Percentiles rank a stretch among this genome's conserved stretches.
These are phyloP conservation scores for Pheosia gnoma DNA, from an alignment of 2,888 invertebrate genomes.

Conservation along the genomic window DNA sequence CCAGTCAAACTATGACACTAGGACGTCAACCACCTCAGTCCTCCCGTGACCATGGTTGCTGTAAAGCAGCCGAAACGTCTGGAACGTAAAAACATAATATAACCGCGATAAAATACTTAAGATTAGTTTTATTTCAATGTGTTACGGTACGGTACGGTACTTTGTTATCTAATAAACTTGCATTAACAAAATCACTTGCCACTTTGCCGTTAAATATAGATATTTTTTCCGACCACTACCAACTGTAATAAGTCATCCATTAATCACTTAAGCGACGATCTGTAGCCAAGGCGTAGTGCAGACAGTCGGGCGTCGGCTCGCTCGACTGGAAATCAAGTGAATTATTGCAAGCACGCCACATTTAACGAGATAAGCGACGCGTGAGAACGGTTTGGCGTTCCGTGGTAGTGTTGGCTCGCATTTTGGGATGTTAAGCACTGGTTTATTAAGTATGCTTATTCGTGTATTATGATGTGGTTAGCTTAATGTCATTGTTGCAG, in stretches of 20 bases:
- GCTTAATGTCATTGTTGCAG: too few relatives aligned
- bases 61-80: too few relatives aligned
- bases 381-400: conserved; percentile 39
- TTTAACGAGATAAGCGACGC: conserved; percentile 47
- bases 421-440: not conserved
- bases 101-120: too few relatives aligned
- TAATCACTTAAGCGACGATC: conserved; percentile 24
- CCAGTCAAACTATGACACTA: too few relatives aligned
- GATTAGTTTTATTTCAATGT: too few relatives aligned
- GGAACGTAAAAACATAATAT: too few relatives aligned
- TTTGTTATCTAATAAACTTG: too few relatives aligned
- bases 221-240: conserved; percentile 3
- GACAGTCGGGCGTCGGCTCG: conserved; percentile 44
- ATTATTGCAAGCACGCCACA: conserved; percentile 48
- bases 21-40: too few relatives aligned
- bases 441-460: not conserved
- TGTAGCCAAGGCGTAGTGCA: conserved; percentile 26
- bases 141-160: too few relatives aligned
- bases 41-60: too few relatives aligned
- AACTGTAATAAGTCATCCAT: conserved; percentile 17
- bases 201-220: not conserved
- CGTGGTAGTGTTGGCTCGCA: conserved; percentile 21
- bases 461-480: too few relatives aligned
- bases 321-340: conserved; percentile 46
- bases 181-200: too few relatives aligned